Conservation (phyloP, 2,113 vertebrate genomes). For the Solenodon paradoxus region DNA sequence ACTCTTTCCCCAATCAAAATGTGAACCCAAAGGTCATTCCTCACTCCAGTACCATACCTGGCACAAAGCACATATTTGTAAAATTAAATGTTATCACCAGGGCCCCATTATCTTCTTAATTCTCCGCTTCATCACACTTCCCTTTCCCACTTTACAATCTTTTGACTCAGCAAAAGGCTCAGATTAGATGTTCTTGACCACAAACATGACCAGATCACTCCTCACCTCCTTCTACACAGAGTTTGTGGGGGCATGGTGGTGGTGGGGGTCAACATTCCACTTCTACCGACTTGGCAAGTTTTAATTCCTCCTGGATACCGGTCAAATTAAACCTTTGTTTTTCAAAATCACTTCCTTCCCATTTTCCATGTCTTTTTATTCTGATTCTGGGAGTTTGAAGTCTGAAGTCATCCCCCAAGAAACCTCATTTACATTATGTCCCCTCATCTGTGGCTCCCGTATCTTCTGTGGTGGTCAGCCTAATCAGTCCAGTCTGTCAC, state of each 20-base stretch:
- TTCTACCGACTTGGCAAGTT: not conserved
- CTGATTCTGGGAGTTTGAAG: not conserved
- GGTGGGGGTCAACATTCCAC: not conserved
- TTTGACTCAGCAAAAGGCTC: not conserved
- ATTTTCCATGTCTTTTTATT: not conserved
- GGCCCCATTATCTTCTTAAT: not conserved
- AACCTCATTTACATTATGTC: not conserved
- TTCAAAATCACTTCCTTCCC: not conserved
- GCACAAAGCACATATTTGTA: not conserved
- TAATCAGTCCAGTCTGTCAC: not conserved
- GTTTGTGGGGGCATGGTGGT: too few species aligned
- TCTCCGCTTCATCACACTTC: not conserved
- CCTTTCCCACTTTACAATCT: not conserved
- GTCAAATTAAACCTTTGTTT: not conserved
- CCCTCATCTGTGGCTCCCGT: not conserved
- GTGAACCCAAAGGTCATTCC: not conserved
- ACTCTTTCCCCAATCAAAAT: not conserved
- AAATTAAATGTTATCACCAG: not conserved
- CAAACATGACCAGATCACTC: not conserved
- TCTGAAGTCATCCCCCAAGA: not conserved
- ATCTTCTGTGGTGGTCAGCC: not conserved
- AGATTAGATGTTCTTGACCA: not conserved
- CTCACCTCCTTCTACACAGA: not conserved
- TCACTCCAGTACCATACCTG: not conserved
- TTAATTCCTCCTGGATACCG: not conserved